Evolutionary conservation across 2,113 vertebrate species (phyloP).

Genomic region (Casuarius casuarius): DNA sequence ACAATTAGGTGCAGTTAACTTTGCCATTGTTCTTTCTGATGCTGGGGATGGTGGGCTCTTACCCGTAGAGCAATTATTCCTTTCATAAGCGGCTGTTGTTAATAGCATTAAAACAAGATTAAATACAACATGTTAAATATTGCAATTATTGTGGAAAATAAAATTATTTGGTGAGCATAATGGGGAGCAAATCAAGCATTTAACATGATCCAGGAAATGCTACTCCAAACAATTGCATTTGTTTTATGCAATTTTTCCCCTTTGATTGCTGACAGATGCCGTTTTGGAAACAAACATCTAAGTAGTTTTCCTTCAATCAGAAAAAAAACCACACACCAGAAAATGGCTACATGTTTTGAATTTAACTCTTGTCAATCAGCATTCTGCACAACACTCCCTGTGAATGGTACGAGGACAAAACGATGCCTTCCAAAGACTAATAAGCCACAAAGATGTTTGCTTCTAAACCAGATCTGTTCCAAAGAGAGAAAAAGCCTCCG

Average conservation of each 20-base stretch:
- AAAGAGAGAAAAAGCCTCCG: slow-evolving; percentile 7
- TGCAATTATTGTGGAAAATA: slow-evolving; percentile 88
- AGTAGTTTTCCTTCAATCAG: slow-evolving; percentile 84
- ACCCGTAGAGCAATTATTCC: slow-evolving; percentile 68
- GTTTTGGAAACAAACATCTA: slow-evolving; percentile 87
- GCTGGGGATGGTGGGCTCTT: slow-evolving; percentile 65
- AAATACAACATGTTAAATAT: slow-evolving; percentile 85
- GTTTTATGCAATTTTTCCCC: slow-evolving; percentile 85
- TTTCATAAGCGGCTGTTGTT: slow-evolving; percentile 78
- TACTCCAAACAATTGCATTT: slow-evolving; percentile 89
- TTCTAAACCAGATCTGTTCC: slow-evolving; percentile 37
- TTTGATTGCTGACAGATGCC: slow-evolving; percentile 93
- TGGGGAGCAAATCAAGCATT: slow-evolving; percentile 85
- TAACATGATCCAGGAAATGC: slow-evolving; percentile 89
- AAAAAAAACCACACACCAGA: slow-evolving; percentile 75
- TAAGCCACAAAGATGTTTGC: slow-evolving; percentile 49
- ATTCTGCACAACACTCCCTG: slow-evolving; percentile 65
- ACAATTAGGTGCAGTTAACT: slow-evolving; percentile 76
- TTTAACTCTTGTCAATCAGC: slow-evolving; percentile 82
- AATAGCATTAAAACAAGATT: slow-evolving; percentile 86
- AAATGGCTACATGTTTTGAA: slow-evolving; percentile 81
- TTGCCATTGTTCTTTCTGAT: slow-evolving; percentile 73
- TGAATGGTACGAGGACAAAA: slow-evolving; percentile 70
- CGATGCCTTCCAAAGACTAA: slow-evolving; percentile 62
- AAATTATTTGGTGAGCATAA: slow-evolving; percentile 89